Evolutionary conservation across 2,888 invertebrate genomes (phyloP).

Genomic region (Hydrotaea cyrtoneurina): DNA sequence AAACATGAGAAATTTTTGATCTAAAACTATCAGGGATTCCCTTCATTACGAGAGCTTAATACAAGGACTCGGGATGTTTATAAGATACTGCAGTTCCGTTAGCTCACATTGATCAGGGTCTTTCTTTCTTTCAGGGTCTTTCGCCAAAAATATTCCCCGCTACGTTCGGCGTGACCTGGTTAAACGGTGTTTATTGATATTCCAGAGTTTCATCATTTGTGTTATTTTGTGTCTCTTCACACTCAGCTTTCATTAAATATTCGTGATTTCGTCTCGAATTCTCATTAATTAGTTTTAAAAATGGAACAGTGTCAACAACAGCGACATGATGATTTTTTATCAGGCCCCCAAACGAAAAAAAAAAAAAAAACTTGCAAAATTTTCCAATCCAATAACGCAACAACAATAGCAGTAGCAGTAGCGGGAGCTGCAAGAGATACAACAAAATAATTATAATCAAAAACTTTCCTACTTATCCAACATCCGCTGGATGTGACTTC

Average conservation of each 20-base stretch:
- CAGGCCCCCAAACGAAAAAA: too few relatives aligned
- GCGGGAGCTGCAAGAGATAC: neutral
- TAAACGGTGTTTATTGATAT: neutral
- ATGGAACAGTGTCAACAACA: neutral
- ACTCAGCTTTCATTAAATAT: neutral
- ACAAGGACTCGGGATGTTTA: too few relatives aligned
- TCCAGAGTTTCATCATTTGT: neutral
- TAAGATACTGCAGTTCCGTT: too few relatives aligned
- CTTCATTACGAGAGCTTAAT: too few relatives aligned
- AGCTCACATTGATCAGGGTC: too few relatives aligned
- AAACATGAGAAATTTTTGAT: too few relatives aligned
- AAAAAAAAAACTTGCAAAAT: neutral
- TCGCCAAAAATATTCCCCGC: too few relatives aligned
- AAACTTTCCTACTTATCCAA: neutral
- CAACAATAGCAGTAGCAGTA: neutral
- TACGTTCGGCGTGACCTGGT: too few relatives aligned
- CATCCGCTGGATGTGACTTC: constrained; percentile 13
- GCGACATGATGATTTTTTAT: neutral
- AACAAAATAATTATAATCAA: constrained; percentile 30
- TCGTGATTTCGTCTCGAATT: neutral
- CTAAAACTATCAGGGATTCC: too few relatives aligned
- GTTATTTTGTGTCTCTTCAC: neutral
- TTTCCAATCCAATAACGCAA: constrained; percentile 4
- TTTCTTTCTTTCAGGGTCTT: too few relatives aligned
- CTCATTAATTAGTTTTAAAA: constrained; percentile 22